phyloP scores from a whole-genome alignment of 2,888 invertebrate genomes.

The Adineta ricciae region DNA sequence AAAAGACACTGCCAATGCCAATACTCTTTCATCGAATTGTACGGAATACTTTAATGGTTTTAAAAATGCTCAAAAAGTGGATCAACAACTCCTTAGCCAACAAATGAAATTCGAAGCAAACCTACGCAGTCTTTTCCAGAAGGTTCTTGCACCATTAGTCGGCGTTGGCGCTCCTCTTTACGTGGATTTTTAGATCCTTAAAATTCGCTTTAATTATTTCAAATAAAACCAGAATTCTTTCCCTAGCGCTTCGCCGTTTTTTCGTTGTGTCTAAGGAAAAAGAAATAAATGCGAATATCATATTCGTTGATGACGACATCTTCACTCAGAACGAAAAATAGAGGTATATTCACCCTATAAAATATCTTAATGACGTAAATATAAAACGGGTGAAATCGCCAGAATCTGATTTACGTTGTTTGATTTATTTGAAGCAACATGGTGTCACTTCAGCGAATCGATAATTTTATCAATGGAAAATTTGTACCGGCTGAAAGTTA shows the following conservation, averaged over 20 bases:
- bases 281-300: no score
- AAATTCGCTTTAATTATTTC: no score
- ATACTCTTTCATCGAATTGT: background rate
- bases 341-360: no score
- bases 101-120: background rate
- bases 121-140: background rate
- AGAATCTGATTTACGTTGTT: no score
- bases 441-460: background rate
- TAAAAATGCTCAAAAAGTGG: background rate
- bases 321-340: no score
- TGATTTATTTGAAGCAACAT: background rate
- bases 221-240: no score
- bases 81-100: background rate
- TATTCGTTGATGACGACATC: no score
- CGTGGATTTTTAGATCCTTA: no score
- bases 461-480: slow-evolving; percentile 51
- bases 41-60: background rate
- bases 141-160: background rate
- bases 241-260: no score
- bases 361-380: no score
- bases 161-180: no score
- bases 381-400: background rate
- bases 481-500: slow-evolving; percentile 42
- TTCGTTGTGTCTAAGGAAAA: no score
- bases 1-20: background rate